Evolutionary conservation across 2,113 vertebrate genomes (phyloP), one percentile per base, ranked within the genome.

Genomic region (Hiodon tergisus): DNA sequence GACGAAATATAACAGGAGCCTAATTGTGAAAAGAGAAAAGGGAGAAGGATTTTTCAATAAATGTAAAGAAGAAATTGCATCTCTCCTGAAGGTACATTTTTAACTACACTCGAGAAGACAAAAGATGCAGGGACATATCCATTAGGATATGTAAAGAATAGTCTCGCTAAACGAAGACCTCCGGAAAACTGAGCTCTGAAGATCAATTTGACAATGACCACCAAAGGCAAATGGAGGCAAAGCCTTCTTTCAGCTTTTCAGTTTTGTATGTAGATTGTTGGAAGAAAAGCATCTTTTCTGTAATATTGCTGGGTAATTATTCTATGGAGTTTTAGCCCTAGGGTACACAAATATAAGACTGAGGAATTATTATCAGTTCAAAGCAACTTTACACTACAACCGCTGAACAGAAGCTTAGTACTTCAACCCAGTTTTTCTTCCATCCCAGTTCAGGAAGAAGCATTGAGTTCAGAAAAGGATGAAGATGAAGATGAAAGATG

Each of bases 71-170:
- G 82, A 83, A 81, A 89, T 80, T 84, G 84, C 82, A 83, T 67
- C 54, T 71, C 69, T 71, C 69, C 69, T 57, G 48, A 47, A 71
- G 55, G 70, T 89, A 88, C 90, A 91, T 93, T 90, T 89, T 87
- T 31, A 31, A 86, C 86, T 89, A 80, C 81, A 86, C 85, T 88
- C 87, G 88, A 82, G 85, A 88, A 90, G 87, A 93, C 90, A 92
- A 91, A 92, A 80, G 86, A 82, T 85, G 81, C 87, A 86, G 84
- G 86, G 86, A 87, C 86, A 71, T 71, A 52, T 60, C 70, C 70
- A 50, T 71, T 60, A 16, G n/a, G 70, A 71, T 71, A 54, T 57
- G 57, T 48, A 48, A 88, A 89, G 81, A 82, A 76, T 77, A 84
- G 79, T 81, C 62, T 31, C 76, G 83, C 80, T 85, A 90, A 90